Evolutionary conservation across 2,113 vertebrate genomes (phyloP).

Genomic region (Brachionichthys hirsutus): DNA sequence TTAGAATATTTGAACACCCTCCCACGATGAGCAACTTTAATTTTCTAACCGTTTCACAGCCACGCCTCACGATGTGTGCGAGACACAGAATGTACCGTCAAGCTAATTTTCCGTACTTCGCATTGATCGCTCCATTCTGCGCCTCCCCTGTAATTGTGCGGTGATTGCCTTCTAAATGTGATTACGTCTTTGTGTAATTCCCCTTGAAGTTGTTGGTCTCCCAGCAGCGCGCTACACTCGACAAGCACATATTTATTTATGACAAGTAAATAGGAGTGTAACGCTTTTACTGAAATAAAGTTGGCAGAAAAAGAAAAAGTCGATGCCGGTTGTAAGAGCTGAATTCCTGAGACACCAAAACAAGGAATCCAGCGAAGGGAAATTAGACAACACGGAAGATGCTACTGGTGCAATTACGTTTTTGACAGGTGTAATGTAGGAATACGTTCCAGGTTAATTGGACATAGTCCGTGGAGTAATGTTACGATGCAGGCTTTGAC

Average conservation of each 20-base stretch:
- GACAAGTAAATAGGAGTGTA: background rate
- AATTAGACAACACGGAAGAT: constrained; percentile 13
- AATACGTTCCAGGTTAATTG: constrained; percentile 17
- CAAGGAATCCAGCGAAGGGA: constrained; percentile 54
- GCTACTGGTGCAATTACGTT: constrained; percentile 6
- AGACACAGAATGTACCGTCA: background rate
- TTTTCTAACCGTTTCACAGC: too few species aligned
- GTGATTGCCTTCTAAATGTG: constrained; percentile 2
- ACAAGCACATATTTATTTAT: background rate
- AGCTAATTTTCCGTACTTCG: background rate
- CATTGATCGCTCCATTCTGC: background rate
- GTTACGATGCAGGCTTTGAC: background rate
- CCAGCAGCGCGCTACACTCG: background rate
- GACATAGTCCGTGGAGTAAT: background rate
- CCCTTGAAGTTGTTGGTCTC: background rate
- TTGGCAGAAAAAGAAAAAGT: background rate
- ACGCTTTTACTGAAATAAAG: constrained; percentile 8
- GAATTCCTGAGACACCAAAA: constrained; percentile 50
- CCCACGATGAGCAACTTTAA: too few species aligned
- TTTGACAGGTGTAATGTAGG: constrained; percentile 8
- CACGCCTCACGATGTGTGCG: too few species aligned
- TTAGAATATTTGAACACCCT: too few species aligned
- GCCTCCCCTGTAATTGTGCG: background rate
- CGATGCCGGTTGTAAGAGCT: constrained; percentile 37
- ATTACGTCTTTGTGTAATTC: background rate